Evolutionary conservation across 1,140 invertebrate genomes (phyloP).

Genomic region (Medauroidea extradentata): DNA sequence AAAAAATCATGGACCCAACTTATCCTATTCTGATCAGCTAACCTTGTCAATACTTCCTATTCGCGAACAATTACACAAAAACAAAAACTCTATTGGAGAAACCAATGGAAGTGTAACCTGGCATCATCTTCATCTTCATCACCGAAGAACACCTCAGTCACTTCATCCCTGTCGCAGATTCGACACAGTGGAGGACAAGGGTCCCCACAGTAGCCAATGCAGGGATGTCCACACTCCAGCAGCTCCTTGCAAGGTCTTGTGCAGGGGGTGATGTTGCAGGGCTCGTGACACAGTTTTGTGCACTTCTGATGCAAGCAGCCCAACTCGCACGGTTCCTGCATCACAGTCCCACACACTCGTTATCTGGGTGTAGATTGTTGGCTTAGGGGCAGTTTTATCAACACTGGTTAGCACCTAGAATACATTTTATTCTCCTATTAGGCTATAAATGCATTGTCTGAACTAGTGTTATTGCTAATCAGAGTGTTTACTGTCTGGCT

Average conservation of each 20-base stretch:
- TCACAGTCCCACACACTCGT: too few relatives aligned
- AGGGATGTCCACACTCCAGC: slow-evolving; percentile 54
- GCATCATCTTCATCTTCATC: slow-evolving; percentile 52
- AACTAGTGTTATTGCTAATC: background rate
- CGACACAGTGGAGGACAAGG: slow-evolving; percentile 50
- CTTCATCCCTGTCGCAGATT: slow-evolving; percentile 42
- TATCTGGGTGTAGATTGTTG: too few relatives aligned
- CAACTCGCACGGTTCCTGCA: slow-evolving; percentile 43
- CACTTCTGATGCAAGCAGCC: slow-evolving; percentile 53
- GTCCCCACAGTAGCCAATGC: slow-evolving; percentile 66
- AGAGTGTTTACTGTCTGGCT: too few relatives aligned
- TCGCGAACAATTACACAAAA: slow-evolving; percentile 39
- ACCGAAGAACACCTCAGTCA: slow-evolving; percentile 51
- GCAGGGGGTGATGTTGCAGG: slow-evolving; percentile 51
- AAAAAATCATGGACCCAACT: too few relatives aligned
- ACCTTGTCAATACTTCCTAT: too few relatives aligned
- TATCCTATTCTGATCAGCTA: too few relatives aligned
- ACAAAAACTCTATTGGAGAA: slow-evolving; percentile 1
- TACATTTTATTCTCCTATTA: too few relatives aligned
- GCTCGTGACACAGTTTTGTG: slow-evolving; percentile 48
- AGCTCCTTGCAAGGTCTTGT: slow-evolving; percentile 44
- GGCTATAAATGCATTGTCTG: too few relatives aligned
- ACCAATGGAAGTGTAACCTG: slow-evolving; percentile 43
- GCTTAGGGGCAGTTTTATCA: too few relatives aligned
- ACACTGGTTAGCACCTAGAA: background rate